A percentile compares a stretch with the other conserved stretches of the same genome.
These are phyloP conservation scores for Karalla daura DNA, from an alignment of 2,797 vertebrate species.

Conservation along the genomic window DNA sequence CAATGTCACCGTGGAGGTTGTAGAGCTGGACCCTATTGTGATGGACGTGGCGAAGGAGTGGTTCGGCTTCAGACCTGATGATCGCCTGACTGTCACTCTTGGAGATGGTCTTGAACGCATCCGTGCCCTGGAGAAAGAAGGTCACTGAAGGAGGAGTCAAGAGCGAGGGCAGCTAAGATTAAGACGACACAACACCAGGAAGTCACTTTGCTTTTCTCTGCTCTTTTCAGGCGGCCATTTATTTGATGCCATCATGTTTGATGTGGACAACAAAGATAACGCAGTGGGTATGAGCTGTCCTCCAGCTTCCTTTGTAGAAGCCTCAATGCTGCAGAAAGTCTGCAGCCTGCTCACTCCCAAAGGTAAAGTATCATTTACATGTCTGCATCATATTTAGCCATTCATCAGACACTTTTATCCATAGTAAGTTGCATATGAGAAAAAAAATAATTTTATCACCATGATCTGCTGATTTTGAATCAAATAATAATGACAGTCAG, in stretches of 20 bases:
- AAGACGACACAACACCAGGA: background rate
- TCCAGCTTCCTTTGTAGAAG: conserved; percentile 92
- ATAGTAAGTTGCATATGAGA: too few species aligned
- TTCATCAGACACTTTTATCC: too few species aligned
- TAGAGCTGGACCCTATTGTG: conserved; percentile 92
- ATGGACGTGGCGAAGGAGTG: conserved; percentile 90
- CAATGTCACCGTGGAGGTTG: conserved; percentile 81
- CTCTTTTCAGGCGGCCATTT: conserved; percentile 73
- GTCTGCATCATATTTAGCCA: too few species aligned
- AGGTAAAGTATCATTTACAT: conserved; percentile 78
- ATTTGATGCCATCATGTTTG: conserved; percentile 93
- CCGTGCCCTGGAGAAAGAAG: conserved; percentile 70
- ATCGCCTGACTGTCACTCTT: conserved; percentile 85
- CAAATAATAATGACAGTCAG: background rate
- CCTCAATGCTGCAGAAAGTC: conserved; percentile 88
- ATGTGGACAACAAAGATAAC: conserved; percentile 95
- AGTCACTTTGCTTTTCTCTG: background rate
- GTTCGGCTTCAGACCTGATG: conserved; percentile 90
- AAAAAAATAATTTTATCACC: background rate
- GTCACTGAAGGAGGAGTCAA: conserved; percentile 45
- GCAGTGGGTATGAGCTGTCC: conserved; percentile 95
- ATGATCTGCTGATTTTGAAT: background rate
- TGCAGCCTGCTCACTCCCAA: conserved; percentile 84
- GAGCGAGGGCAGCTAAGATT: background rate
- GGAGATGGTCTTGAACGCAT: conserved; percentile 72